These are phyloP conservation scores for Coracias cyanogaster DNA, from an alignment of 2,797 vertebrate genomes.

Conservation along the genomic window DNA sequence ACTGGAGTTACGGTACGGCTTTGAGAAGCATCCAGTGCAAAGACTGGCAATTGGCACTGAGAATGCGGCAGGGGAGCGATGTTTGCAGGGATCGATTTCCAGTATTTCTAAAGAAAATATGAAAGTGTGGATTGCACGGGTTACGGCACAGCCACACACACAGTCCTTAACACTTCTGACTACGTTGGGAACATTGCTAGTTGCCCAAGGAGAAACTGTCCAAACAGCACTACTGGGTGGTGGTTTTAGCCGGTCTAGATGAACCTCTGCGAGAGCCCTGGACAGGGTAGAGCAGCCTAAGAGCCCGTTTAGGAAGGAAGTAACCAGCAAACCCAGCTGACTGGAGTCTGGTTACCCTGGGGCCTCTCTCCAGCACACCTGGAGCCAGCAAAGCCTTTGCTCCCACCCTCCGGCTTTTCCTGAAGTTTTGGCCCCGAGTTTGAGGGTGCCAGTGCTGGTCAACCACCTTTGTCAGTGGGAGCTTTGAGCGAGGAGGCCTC, in stretches of 20 bases:
- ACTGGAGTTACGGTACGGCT: rapidly evolving
- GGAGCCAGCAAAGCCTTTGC: neutral
- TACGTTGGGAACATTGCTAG: neutral
- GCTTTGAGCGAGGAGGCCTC: neutral
- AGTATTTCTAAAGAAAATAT: neutral
- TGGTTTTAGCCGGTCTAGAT: neutral
- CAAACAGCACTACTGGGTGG: neutral
- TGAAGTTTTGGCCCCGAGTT: neutral
- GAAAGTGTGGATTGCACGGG: neutral
- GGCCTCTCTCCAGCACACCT: neutral
- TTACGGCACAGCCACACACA: neutral
- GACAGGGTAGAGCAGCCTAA: rapidly evolving
- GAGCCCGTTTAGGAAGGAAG: neutral
- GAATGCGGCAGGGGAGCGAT: neutral
- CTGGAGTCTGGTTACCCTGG: neutral
- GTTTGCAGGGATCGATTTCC: neutral
- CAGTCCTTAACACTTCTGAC: neutral
- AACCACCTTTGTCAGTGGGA: neutral
- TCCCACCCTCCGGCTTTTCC: neutral
- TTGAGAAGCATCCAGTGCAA: neutral
- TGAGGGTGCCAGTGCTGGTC: neutral
- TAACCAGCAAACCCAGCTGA: neutral
- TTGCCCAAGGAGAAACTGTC: neutral
- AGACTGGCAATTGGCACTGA: neutral
- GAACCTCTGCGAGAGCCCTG: neutral